Conservation (phyloP, 2,888 invertebrate genomes). For the Synergus laeviventris region DNA sequence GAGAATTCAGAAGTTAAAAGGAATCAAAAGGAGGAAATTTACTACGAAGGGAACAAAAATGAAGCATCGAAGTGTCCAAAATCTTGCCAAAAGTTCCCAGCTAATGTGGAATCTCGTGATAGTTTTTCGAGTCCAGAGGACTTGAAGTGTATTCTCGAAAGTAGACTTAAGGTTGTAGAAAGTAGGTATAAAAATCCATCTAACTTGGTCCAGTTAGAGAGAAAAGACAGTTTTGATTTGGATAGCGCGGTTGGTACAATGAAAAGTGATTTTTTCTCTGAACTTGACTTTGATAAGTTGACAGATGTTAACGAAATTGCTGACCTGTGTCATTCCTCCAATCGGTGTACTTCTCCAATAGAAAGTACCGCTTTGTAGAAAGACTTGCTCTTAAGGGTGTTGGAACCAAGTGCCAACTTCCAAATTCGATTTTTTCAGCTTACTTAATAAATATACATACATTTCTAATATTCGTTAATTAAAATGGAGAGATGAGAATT, state of each 20-base stretch:
- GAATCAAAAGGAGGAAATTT: slow-evolving; percentile 42
- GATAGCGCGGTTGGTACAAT: slow-evolving; percentile 74
- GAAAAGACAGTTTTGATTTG: slow-evolving; percentile 71
- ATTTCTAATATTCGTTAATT: too few species aligned
- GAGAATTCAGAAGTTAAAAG: slow-evolving; percentile 18
- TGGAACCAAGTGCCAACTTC: too few species aligned
- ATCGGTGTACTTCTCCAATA: slow-evolving; percentile 68
- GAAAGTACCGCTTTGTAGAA: slow-evolving; percentile 72
- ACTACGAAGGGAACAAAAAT: slow-evolving; percentile 46
- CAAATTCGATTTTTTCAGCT: too few species aligned
- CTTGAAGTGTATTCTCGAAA: slow-evolving; percentile 51
- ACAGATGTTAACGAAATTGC: slow-evolving; percentile 63
- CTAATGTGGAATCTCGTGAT: slow-evolving; percentile 32
- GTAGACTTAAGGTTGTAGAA: slow-evolving; percentile 51
- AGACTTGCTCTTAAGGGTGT: background rate
- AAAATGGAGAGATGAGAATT: too few species aligned
- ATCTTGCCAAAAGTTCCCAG: slow-evolving; percentile 32
- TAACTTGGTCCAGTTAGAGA: slow-evolving; percentile 62
- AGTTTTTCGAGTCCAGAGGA: slow-evolving; percentile 40
- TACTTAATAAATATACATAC: too few species aligned
- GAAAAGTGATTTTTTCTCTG: slow-evolving; percentile 73
- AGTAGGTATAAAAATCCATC: slow-evolving; percentile 50
- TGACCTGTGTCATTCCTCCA: slow-evolving; percentile 65
- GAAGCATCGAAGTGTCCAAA: slow-evolving; percentile 41
- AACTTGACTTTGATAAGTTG: slow-evolving; percentile 70